Percentiles rank a stretch among this genome's conserved stretches.
These are phyloP conservation scores for Ictalurus furcatus DNA, from an alignment of 2,113 vertebrate genomes.

Conservation along the genomic window DNA sequence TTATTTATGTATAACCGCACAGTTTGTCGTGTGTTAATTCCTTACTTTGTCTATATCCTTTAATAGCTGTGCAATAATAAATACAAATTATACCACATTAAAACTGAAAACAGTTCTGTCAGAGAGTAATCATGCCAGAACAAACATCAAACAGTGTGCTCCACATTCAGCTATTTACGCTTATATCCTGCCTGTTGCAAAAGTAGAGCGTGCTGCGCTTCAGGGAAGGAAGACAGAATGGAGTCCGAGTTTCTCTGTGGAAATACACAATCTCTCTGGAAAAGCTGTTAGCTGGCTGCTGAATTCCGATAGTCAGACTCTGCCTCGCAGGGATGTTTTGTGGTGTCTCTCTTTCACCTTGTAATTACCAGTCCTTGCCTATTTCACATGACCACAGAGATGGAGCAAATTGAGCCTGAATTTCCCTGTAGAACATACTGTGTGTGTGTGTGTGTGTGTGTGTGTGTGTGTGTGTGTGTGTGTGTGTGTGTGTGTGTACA, in stretches of 20 bases:
- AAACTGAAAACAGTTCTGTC: not conserved
- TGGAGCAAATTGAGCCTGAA: not conserved
- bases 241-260: conserved; percentile 8
- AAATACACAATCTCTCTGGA: conserved; percentile 25
- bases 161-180: conserved; percentile 10
- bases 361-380: not conserved
- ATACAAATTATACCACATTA: not conserved
- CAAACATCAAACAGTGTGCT: conserved; percentile 11
- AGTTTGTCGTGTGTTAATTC: not conserved
- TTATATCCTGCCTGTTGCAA: conserved; percentile 17
- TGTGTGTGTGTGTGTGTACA: too few species aligned
- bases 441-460: too few species aligned
- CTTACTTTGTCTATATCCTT: not conserved
- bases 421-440: not conserved
- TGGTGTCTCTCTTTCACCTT: not conserved
- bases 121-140: not conserved
- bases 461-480: too few species aligned
- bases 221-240: conserved; percentile 1
- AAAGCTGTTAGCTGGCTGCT: conserved; percentile 14
- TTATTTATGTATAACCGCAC: not conserved
- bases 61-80: not conserved
- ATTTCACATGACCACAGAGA: not conserved
- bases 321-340: not conserved
- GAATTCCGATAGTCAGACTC: not conserved
- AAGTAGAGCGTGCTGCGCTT: conserved; percentile 9